A percentile compares a stretch with the other conserved stretches of the same genome.
phyloP scores from a whole-genome alignment of 1,140 invertebrate species.

The Anagrus nilaparvatae region DNA sequence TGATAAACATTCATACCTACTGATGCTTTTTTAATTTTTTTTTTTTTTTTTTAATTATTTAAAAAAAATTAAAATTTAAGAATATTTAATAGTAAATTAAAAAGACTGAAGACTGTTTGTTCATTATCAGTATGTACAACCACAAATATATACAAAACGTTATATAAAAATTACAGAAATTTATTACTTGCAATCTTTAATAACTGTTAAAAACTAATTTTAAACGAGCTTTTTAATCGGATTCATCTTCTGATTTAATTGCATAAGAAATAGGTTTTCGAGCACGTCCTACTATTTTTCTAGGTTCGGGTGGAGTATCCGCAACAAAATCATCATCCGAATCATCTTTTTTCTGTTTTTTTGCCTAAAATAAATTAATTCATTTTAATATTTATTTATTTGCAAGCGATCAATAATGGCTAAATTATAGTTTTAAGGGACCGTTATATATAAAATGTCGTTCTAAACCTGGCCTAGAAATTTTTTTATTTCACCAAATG shows the following conservation, averaged over 20 bases:
- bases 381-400: too few relatives aligned
- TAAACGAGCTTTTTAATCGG: slow-evolving; percentile 18
- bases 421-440: too few relatives aligned
- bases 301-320: slow-evolving; percentile 16
- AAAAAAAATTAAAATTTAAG: too few relatives aligned
- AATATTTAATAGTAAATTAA: too few relatives aligned
- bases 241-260: slow-evolving; percentile 27
- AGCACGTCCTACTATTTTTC: slow-evolving; percentile 21
- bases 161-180: slow-evolving; percentile 20
- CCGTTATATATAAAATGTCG: too few relatives aligned
- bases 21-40: slow-evolving; percentile 3
- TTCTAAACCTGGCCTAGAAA: too few relatives aligned
- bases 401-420: too few relatives aligned
- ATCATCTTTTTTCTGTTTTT: slow-evolving; percentile 27
- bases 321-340: slow-evolving; percentile 20
- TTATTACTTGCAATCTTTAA: too few relatives aligned
- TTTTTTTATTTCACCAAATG: too few relatives aligned
- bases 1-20: slow-evolving; percentile 5
- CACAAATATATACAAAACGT: slow-evolving; percentile 21
- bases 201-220: too few relatives aligned
- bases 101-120: too few relatives aligned
- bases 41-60: not conserved
- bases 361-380: slow-evolving; percentile 18
- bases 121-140: slow-evolving; percentile 12
- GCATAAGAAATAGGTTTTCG: slow-evolving; percentile 31